phyloP scores from a whole-genome alignment of 2,797 vertebrate genomes.

The Anguilla anguilla region DNA sequence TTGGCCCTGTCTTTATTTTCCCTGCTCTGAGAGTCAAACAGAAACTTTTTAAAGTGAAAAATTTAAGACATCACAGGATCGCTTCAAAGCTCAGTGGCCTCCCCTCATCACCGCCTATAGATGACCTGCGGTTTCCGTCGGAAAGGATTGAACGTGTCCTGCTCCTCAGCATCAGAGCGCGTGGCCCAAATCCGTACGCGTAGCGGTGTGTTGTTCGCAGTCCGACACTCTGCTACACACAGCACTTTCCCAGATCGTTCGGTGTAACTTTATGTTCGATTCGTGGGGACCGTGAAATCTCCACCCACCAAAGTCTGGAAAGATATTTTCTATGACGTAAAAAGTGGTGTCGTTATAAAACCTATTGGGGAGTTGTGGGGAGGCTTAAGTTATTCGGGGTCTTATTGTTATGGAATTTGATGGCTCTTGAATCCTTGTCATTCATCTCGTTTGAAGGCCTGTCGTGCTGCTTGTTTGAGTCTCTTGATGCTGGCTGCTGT shows the following conservation, averaged over 20 bases:
- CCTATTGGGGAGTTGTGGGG: no score
- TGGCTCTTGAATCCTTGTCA: neutral
- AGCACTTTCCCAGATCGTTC: neutral
- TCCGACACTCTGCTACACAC: neutral
- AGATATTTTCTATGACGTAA: neutral
- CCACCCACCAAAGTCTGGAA: neutral
- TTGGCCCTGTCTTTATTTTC: neutral
- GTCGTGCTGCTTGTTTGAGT: neutral
- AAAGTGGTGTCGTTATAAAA: neutral
- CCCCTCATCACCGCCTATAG: neutral
- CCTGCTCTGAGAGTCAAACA: neutral
- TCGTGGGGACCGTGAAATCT: neutral
- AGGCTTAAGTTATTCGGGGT: neutral
- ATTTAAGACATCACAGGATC: neutral
- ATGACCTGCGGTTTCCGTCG: neutral
- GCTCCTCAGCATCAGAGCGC: neutral
- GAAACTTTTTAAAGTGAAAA: neutral
- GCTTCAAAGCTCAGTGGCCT: neutral
- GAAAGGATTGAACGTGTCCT: neutral
- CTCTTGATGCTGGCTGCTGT: neutral
- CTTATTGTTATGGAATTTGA: neutral
- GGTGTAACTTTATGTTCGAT: neutral
- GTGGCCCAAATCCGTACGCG: neutral
- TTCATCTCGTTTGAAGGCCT: neutral
- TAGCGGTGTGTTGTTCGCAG: neutral